Evolutionary conservation across 1,140 invertebrate species (phyloP), one percentile per base, ranked within the genome.

Genomic region (Antheraea pernyi): DNA sequence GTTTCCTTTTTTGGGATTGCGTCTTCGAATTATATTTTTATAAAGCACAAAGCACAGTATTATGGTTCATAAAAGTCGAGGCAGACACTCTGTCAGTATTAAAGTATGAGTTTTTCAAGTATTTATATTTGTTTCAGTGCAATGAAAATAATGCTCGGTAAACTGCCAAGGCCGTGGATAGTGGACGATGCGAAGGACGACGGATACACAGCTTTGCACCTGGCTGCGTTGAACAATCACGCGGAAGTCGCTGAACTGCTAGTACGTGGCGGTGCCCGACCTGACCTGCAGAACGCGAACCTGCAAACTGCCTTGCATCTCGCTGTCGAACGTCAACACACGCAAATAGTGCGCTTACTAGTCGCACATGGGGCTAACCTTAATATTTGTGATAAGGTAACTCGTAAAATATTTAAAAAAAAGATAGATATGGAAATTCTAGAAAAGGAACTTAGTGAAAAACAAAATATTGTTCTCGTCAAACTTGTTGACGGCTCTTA

Each of bases 131-230:
- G 37, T 95, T 95, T 72, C 93, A 99, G 98, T 94, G 98, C 98
- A 19, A 99, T 99, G 98, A 95, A 97, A 84, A 98, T 99, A 83
- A 94, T 99, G 77, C 93, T 99, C 75, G 82, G 84, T n/a, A 95
- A 99, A 93, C 94, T 98, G 36, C 97, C 97, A 7, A 94, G 98
- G n/a, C 95, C 97, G 2, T 99, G 98, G 98, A 97, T 99, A 80
- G 98, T 99, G 36, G 98, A 99, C 92, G 98, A 99, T 88, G 98
- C 98, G 82, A 99, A 99, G 91, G 98, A 99, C 86, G 98, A 99
- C 87, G 98, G 98, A 3, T 99, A 99, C 93, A 99, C 98, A 0
- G 98, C 98, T 0, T 94, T 99, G 13, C 98, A 99, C 91, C 94
- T 99, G 76, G 98, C 98, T 0, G 97, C 98, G 0, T 95, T 99